Evolutionary conservation across 1,140 invertebrate species (phyloP).

Genomic region (Drosophila paulistorum): DNA sequence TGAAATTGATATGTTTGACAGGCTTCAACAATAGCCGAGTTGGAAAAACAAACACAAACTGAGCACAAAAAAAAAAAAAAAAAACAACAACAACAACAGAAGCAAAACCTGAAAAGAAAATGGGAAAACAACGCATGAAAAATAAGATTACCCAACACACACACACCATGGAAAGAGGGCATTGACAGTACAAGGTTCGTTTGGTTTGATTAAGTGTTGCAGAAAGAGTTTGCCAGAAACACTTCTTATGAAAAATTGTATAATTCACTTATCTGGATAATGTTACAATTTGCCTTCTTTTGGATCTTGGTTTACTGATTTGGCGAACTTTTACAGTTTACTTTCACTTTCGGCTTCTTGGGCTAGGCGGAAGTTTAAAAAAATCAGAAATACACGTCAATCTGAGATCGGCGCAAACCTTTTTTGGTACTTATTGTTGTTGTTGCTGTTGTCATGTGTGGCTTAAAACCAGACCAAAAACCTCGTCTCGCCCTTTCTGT

Average conservation of each 20-base stretch:
- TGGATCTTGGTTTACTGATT: too few species aligned
- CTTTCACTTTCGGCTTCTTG: slow-evolving; percentile 1
- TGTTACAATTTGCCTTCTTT: too few species aligned
- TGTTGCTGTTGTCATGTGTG: slow-evolving; percentile 23
- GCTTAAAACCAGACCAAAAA: slow-evolving; percentile 51
- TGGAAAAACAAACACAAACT: slow-evolving; percentile 36
- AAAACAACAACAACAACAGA: too few species aligned
- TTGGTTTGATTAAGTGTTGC: not conserved
- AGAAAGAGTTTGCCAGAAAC: not conserved
- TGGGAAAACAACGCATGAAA: not conserved
- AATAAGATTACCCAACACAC: slow-evolving; percentile 2
- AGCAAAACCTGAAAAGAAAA: not conserved
- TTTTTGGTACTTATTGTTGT: not conserved
- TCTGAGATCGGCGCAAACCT: slow-evolving; percentile 6
- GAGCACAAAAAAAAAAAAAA: slow-evolving; percentile 35
- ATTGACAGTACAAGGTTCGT: not conserved
- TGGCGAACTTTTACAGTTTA: slow-evolving; percentile 4
- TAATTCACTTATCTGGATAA: too few species aligned
- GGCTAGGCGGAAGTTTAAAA: not conserved
- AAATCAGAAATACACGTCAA: not conserved
- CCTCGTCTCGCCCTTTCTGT: slow-evolving; percentile 38
- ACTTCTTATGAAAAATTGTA: not conserved
- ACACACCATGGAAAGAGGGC: not conserved
- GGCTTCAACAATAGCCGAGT: slow-evolving; percentile 50
- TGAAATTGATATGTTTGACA: slow-evolving; percentile 78